phyloP scores from a whole-genome alignment of 53 echinoderm and acorn worm species.

The Pentamera pediparva region DNA sequence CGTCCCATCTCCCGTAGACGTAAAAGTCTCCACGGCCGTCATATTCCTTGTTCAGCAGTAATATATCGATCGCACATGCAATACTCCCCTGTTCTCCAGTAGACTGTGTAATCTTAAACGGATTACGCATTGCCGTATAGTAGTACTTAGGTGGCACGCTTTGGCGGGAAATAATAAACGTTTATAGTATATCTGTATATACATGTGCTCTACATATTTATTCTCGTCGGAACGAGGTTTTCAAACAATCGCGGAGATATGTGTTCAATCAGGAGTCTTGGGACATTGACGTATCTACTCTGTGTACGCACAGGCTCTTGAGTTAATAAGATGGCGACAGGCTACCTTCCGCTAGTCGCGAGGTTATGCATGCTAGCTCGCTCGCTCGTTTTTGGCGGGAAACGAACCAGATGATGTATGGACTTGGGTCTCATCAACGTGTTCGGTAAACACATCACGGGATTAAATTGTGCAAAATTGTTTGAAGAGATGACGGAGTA shows the following conservation, averaged over 20 bases:
- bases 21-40: slow-evolving; percentile 23
- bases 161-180: slow-evolving; percentile 33
- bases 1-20: background rate
- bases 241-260: slow-evolving; percentile 28
- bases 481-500: too few relatives aligned
- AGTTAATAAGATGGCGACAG: slow-evolving; percentile 28
- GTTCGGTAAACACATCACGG: slow-evolving; percentile 32
- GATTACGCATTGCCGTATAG: slow-evolving; percentile 28
- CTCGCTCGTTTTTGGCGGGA: background rate
- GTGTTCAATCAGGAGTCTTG: slow-evolving; percentile 14
- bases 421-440: slow-evolving; percentile 29
- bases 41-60: background rate
- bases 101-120: slow-evolving; percentile 32
- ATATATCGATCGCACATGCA: slow-evolving; percentile 26
- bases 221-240: slow-evolving; percentile 28
- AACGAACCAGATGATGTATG: slow-evolving; percentile 18
- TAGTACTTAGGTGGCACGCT: slow-evolving; percentile 20
- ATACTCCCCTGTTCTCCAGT: background rate
- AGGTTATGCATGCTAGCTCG: too few relatives aligned
- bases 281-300: slow-evolving; percentile 25
- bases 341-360: too few relatives aligned
- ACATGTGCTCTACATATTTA: slow-evolving; percentile 23
- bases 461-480: slow-evolving; percentile 33
- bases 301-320: too few relatives aligned
- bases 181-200: too few relatives aligned